These are phyloP conservation scores for Corythaixoides concolor DNA, from an alignment of 2,113 vertebrate genomes.

Conservation along the genomic window DNA sequence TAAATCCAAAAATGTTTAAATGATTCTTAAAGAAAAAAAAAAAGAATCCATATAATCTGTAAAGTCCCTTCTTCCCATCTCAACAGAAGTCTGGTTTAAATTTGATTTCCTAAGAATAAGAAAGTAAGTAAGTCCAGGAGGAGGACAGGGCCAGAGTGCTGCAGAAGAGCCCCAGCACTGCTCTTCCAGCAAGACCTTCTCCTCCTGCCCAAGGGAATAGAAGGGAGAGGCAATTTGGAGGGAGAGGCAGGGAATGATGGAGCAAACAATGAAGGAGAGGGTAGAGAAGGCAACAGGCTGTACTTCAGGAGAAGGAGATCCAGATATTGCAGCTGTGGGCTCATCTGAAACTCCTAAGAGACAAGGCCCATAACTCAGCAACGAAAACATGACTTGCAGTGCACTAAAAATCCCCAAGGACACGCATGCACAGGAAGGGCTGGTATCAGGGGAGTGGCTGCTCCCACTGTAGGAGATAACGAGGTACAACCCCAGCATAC, in stretches of 20 bases:
- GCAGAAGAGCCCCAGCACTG: neutral
- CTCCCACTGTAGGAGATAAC: neutral
- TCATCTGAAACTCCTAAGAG: neutral
- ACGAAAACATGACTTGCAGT: neutral
- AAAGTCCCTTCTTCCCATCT: neutral
- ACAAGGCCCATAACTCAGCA: neutral
- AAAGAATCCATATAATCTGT: neutral
- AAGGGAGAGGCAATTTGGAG: neutral
- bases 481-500: neutral
- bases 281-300: neutral
- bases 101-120: conserved; percentile 46
- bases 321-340: neutral
- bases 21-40: neutral
- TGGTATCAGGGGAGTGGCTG: neutral
- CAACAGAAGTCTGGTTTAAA: conserved; percentile 28
- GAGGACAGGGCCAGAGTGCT: neutral
- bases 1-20: conserved; percentile 12
- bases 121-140: neutral
- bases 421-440: rapidly evolving
- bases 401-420: neutral
- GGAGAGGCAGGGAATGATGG: neutral
- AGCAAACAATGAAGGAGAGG: neutral
- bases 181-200: neutral
- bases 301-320: neutral
- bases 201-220: neutral